These are phyloP conservation scores for Dendrophyllia cribrosa DNA, from an alignment of 64 coral and sea anemone genomes.

Conservation along the genomic window DNA sequence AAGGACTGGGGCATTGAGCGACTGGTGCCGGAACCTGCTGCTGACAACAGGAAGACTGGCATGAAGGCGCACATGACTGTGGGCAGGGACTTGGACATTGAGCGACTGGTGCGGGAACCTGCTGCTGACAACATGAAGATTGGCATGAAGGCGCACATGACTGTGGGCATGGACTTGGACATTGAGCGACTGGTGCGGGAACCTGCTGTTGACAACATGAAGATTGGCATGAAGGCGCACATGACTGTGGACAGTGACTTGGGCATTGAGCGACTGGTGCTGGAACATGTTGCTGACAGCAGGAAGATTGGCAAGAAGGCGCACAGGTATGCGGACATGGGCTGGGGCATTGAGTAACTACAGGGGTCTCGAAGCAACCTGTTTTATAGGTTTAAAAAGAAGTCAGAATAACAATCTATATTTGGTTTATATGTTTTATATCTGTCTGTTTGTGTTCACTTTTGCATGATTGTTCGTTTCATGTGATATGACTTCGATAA, in stretches of 20 bases:
- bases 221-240: not conserved
- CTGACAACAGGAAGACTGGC: not conserved
- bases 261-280: not conserved
- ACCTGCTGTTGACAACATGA: slow-evolving; percentile 27
- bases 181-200: not conserved
- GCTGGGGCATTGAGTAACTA: slow-evolving; percentile 1
- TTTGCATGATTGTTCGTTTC: no score
- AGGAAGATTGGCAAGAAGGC: not conserved
- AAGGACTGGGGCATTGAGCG: not conserved
- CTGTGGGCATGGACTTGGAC: not conserved
- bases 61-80: slow-evolving; percentile 4
- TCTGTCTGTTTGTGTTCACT: not conserved
- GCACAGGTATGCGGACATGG: slow-evolving; percentile 17
- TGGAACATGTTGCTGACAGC: not conserved
- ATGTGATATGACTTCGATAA: no score
- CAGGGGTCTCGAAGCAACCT: slow-evolving; percentile 33
- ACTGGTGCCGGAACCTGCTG: no score
- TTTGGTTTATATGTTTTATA: not conserved
- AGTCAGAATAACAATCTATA: not conserved
- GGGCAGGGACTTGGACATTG: slow-evolving; percentile 27
- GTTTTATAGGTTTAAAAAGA: not conserved
- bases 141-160: slow-evolving; percentile 1
- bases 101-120: not conserved
- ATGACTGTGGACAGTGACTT: not conserved
- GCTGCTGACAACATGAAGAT: slow-evolving; percentile 23